Evolutionary conservation across 2,797 vertebrate genomes (phyloP), one percentile per base, ranked within the genome.

Genomic region (Cynopterus sphinx): DNA sequence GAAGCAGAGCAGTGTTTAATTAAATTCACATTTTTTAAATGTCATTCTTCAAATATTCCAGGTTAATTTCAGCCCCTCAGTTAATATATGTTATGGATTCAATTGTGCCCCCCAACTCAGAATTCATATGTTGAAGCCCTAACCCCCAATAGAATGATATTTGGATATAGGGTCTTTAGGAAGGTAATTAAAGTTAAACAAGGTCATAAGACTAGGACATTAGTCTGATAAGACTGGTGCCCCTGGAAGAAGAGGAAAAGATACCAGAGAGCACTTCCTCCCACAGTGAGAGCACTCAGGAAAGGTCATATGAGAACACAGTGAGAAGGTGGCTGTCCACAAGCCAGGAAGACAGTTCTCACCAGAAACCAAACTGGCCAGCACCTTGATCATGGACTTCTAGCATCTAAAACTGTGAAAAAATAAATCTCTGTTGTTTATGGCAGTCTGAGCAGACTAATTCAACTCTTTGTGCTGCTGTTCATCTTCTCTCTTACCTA

Each of bases 11-110:
- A 36, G 63, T 24, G 41, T 28, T 88, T 49, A 16, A 49, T 49
- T 85, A 85, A 88, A 85, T 85, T 82, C 63, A 85, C 19, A 78
- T 49, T 77, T 94, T 55, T 94, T 53, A 13, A 49, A 83, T 22
- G 5, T 31, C 31, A 74, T 78, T 92, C 86, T 90, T 84, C 21
- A 87, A 59, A 90, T 31, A 95, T 6, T 74, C 1, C 41, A 59
- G 12, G 41, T 33, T 84, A 79, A 73, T 24, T 63, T 65, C 28
- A 77, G 65, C 17, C 36, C 75, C 67, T 70, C 4, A 17, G 46
- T 59, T 55, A 83, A 36, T 24, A 11, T 33, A 24, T 33, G 65
- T 90, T 82, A 65, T 4, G 21, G 28, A 78, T 41, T 51, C 28
- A 81, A 41, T 2, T 39, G 15, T 78, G 12, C 22, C 8, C 26